These are phyloP conservation scores for Drosophila yooni DNA, from an alignment of 2,888 invertebrate species.

Conservation along the genomic window DNA sequence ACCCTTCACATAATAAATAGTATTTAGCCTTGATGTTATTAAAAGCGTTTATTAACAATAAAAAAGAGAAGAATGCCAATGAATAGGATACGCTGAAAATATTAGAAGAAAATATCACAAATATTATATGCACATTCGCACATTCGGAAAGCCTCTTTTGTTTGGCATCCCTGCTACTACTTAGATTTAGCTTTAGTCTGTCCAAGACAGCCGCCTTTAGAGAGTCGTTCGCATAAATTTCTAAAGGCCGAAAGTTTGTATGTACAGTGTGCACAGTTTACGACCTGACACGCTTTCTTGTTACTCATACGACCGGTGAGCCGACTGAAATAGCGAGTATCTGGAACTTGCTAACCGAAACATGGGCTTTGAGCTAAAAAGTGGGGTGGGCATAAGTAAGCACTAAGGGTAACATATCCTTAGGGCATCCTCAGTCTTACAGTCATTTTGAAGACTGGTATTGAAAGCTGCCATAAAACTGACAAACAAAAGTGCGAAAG, in stretches of 20 bases:
- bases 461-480: not conserved
- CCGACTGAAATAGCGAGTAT: slow-evolving; percentile 15
- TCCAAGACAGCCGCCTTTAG: slow-evolving; percentile 23
- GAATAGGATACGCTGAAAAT: not conserved
- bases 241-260: slow-evolving; percentile 21
- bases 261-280: slow-evolving; percentile 35
- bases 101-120: not conserved
- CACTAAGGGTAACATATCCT: slow-evolving; percentile 1
- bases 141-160: not conserved
- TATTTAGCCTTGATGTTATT: not conserved
- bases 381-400: slow-evolving; percentile 8
- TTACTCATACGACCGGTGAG: slow-evolving; percentile 53
- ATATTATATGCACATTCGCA: not conserved
- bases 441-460: not conserved
- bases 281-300: slow-evolving; percentile 40
- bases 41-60: not conserved
- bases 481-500: too few species aligned
- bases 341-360: slow-evolving; percentile 14
- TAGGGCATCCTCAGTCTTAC: not conserved
- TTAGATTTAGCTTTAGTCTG: not conserved
- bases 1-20: not conserved
- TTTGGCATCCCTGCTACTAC: not conserved
- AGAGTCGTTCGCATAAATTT: slow-evolving; percentile 48
- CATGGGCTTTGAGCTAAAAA: not conserved
- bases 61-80: not conserved